phyloP scores from a whole-genome alignment of 2,888 invertebrate species.

The Thecophora atra region DNA sequence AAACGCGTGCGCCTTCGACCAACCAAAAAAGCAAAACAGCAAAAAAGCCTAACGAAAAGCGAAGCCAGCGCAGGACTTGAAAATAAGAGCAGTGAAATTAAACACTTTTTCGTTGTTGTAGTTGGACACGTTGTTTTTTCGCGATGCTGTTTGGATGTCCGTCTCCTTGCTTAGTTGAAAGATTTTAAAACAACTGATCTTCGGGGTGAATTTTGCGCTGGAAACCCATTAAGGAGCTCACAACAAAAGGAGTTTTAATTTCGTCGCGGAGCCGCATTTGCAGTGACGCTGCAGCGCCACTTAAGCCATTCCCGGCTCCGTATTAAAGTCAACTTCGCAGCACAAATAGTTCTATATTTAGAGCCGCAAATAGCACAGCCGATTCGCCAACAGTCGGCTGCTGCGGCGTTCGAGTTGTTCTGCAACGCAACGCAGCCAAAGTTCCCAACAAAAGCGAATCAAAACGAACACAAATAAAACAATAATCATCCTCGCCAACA shows the following conservation, averaged over 20 bases:
- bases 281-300: conserved; percentile 15
- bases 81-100: conserved; percentile 46
- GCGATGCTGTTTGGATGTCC: not conserved
- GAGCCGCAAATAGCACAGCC: conserved; percentile 16
- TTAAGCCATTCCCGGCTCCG: conserved; percentile 62
- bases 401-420: not conserved
- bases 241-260: too few species aligned
- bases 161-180: conserved; percentile 5
- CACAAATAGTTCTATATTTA: conserved; percentile 25
- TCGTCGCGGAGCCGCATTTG: not conserved
- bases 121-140: conserved; percentile 11
- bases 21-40: not conserved
- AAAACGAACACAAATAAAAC: not conserved
- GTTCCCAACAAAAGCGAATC: too few species aligned
- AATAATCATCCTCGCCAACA: not conserved
- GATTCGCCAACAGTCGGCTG: not conserved
- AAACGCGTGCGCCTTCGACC: not conserved
- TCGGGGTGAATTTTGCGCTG: too few species aligned
- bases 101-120: conserved; percentile 34
- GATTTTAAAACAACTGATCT: too few species aligned
- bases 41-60: not conserved
- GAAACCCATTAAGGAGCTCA: too few species aligned
- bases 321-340: conserved; percentile 45
- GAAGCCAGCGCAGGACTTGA: conserved; percentile 49
- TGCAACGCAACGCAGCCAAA: not conserved